phyloP scores from a whole-genome alignment of 2,888 invertebrate species.

The Lasioglossum lativentre region DNA sequence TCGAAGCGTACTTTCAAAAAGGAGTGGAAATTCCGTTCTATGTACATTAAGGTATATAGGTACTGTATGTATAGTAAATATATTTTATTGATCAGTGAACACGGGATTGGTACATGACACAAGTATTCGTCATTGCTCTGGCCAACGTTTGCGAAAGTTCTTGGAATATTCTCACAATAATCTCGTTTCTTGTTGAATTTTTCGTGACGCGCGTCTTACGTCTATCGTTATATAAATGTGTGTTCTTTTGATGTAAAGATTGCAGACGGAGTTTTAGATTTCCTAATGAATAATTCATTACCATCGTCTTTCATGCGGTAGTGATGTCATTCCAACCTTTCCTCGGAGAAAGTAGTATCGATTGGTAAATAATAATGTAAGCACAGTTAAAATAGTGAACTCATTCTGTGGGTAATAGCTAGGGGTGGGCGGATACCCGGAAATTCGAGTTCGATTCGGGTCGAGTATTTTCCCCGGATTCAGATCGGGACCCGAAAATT shows the following conservation, averaged over 20 bases:
- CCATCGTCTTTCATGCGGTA: neutral
- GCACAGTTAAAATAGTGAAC: neutral
- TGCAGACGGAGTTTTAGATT: neutral
- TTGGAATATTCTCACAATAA: neutral
- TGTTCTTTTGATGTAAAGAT: neutral
- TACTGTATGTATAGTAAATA: neutral
- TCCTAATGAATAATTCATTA: neutral
- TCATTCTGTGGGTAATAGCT: neutral
- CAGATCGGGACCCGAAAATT: no score
- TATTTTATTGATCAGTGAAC: constrained; percentile 28
- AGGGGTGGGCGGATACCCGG: no score
- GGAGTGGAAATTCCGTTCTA: no score
- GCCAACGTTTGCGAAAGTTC: neutral
- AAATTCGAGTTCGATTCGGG: no score
- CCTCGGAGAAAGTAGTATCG: neutral
- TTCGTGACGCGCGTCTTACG: neutral
- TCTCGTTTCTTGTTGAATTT: neutral
- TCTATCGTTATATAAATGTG: neutral
- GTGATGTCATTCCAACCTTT: neutral
- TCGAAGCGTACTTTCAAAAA: no score
- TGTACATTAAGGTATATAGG: no score
- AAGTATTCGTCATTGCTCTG: neutral
- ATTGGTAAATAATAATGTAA: neutral
- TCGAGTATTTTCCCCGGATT: no score
- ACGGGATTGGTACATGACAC: neutral